Evolutionary conservation across 2,888 invertebrate genomes (phyloP).

Genomic region (Drosophila melanocephala): DNA sequence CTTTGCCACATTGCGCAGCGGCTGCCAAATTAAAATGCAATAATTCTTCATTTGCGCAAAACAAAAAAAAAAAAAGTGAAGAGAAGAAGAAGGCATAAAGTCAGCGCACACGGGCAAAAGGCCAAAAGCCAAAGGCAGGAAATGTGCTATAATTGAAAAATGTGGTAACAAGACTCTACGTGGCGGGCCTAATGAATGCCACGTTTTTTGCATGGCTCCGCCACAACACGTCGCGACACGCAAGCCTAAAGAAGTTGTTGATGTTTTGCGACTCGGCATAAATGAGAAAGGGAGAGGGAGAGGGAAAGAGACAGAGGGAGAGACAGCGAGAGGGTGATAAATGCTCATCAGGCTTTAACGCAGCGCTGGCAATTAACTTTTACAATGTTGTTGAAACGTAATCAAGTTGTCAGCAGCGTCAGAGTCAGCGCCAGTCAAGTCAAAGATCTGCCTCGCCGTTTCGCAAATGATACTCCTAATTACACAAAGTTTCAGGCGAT

Average conservation of each 20-base stretch:
- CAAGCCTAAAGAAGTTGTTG: slow-evolving; percentile 64
- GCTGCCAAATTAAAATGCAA: slow-evolving; percentile 83
- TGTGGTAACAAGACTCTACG: slow-evolving; percentile 83
- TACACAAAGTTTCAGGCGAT: slow-evolving; percentile 61
- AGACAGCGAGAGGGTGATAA: slow-evolving; percentile 65
- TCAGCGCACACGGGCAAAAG: slow-evolving; percentile 29
- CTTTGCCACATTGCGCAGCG: slow-evolving; percentile 59
- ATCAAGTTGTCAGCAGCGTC: slow-evolving; percentile 74
- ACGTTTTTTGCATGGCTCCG: slow-evolving; percentile 64
- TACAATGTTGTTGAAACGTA: slow-evolving; percentile 81
- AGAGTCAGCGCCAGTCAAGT: slow-evolving; percentile 23
- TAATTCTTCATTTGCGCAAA: slow-evolving; percentile 81
- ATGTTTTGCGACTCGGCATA: slow-evolving; percentile 16
- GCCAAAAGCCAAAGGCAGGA: slow-evolving; percentile 56
- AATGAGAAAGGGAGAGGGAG: background rate
- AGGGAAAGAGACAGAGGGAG: background rate
- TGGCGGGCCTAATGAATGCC: slow-evolving; percentile 81
- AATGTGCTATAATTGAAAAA: slow-evolving; percentile 84
- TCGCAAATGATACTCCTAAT: slow-evolving; percentile 71
- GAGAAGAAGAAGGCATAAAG: slow-evolving; percentile 3
- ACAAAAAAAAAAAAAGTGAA: slow-evolving; percentile 5
- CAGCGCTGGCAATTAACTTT: slow-evolving; percentile 78
- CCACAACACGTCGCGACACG: slow-evolving; percentile 54
- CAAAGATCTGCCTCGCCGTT: slow-evolving; percentile 38
- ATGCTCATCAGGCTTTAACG: slow-evolving; percentile 79